Base-by-base conservation (phyloP, 2,797 vertebrate genomes). In the Linurgus olivaceus region DNA sequence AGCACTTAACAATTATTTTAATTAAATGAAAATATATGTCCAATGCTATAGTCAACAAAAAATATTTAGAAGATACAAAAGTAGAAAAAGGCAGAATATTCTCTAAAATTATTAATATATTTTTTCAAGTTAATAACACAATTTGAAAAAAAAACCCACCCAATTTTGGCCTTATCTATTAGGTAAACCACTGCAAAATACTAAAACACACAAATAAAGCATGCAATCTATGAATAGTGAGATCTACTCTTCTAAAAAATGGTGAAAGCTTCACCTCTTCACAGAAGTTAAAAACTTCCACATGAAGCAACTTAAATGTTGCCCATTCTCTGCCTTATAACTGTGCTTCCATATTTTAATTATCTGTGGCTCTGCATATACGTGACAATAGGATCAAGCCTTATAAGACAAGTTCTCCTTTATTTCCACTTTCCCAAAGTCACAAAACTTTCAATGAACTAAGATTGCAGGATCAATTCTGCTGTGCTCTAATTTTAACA, bases 401-500 rank as follows among this genome's bases (percentile, higher is more conserved):
- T 79, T 44, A 28, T 37, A 72, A 63, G 5, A 59, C 4, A 17
- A 92, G 23, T 20, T 93, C n/a, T 63, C 51, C 42, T 68, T 89
- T 76, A 59, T 76, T 92, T 71, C 55, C 8, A 20, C 37, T 75
- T 83, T 40, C 51, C 11, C 11, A 78, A 95, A 93, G 25, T 52
- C 51, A 38, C 79, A 91, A 67, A 83, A 88, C 13, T 66, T 57
- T 61, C 38, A 73, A 25, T 25, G 45, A 93, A 67, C 37, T 40
- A 42, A 72, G 47, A 62, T 35, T 78, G 24, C 13, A 59, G 37
- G 52, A 86, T 93, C 68, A 90, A 11, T 91, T 86, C 42, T 75
- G 11, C 67, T n/a, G 4, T 42, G 55, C n/a, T 92, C 18, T 66
- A 28, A 89, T 82, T 93, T 76, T 78, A 94, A 70, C 40, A 87